phyloP scores from a whole-genome alignment of 2,113 vertebrate species.

The Noctilio leporinus region DNA sequence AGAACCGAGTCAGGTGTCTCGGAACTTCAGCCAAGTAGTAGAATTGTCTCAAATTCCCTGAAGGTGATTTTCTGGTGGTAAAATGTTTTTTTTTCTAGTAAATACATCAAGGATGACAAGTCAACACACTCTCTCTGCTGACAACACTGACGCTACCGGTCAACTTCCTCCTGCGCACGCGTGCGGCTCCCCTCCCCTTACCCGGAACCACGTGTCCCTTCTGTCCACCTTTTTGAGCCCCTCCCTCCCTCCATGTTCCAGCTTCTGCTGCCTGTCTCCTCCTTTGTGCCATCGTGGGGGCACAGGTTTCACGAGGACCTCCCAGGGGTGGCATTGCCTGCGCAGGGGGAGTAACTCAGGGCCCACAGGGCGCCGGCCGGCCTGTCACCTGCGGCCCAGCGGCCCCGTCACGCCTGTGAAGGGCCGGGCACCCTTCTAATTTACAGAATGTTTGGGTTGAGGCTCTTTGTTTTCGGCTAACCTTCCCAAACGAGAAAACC shows the following conservation, averaged over 20 bases:
- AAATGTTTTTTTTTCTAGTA: no score
- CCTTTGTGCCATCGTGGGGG: accelerated
- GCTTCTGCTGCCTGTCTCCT: background rate
- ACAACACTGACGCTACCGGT: no score
- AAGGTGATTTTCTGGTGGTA: no score
- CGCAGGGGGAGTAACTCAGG: background rate
- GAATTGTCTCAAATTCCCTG: background rate
- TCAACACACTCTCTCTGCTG: background rate
- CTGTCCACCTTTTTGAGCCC: no score
- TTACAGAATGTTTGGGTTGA: background rate
- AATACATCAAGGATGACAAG: background rate
- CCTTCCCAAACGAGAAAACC: background rate
- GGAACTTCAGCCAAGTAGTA: background rate
- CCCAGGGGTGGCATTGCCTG: background rate
- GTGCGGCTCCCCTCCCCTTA: no score
- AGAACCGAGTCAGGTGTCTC: accelerated
- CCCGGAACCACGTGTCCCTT: background rate
- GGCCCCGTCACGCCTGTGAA: background rate
- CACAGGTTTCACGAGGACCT: background rate
- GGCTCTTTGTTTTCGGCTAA: background rate
- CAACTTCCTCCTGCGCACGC: no score
- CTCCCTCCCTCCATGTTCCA: background rate
- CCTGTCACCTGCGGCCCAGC: background rate
- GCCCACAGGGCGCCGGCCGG: background rate
- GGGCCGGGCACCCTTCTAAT: background rate